phyloP scores from a whole-genome alignment of 2,888 invertebrate species.

The Halictus quadricinctus region DNA sequence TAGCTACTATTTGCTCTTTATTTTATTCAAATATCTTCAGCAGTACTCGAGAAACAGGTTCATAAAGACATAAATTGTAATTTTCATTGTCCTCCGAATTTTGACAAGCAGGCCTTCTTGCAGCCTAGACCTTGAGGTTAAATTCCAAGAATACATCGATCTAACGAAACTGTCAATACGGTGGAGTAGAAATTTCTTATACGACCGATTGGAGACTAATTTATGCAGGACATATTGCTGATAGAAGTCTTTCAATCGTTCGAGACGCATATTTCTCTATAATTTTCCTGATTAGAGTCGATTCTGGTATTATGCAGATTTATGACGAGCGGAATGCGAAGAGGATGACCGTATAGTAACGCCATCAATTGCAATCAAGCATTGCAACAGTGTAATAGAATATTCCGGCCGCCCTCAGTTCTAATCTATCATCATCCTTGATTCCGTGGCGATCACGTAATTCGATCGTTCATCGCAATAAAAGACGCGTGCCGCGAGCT shows the following conservation, averaged over 20 bases:
- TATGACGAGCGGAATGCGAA: background rate
- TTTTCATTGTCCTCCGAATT: no score
- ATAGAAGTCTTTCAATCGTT: background rate
- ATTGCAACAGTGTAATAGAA: background rate
- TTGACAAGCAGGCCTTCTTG: no score
- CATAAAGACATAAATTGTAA: no score
- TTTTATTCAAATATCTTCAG: no score
- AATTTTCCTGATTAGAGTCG: background rate
- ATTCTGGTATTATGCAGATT: background rate
- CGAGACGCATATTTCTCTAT: background rate
- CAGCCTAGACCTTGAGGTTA: no score
- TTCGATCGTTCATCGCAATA: constrained; percentile 31
- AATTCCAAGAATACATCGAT: no score
- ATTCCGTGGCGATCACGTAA: constrained; percentile 13
- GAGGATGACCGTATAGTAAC: background rate
- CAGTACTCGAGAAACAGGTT: no score
- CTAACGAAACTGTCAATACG: background rate
- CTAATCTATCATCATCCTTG: constrained; percentile 5
- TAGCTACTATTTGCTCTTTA: no score
- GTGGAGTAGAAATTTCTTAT: background rate
- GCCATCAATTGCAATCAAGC: background rate
- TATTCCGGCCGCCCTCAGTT: background rate
- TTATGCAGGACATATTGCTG: background rate
- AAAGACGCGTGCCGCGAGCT: constrained; percentile 46
- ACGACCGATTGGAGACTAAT: background rate